phyloP scores from a whole-genome alignment of 2,113 vertebrate genomes.

The Sebastes schlegelii region DNA sequence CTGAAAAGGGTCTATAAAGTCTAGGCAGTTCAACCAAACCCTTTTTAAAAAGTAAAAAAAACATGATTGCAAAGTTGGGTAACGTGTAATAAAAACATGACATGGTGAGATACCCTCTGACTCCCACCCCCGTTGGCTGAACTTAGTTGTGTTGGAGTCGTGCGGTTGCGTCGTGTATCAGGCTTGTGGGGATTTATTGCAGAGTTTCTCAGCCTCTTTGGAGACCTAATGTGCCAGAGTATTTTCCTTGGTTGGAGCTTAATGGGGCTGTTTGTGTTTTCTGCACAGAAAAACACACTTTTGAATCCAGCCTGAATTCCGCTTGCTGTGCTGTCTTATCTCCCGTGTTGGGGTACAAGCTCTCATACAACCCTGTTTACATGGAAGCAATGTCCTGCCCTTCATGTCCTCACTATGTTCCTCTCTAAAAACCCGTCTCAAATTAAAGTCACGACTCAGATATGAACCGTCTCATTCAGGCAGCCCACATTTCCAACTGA shows the following conservation, averaged over 20 bases:
- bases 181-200: slow-evolving; percentile 34
- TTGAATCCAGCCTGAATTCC: slow-evolving; percentile 38
- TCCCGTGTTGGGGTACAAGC: slow-evolving; percentile 30
- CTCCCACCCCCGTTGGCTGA: background rate
- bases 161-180: slow-evolving; percentile 4
- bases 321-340: slow-evolving; percentile 48
- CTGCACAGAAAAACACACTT: slow-evolving; percentile 33
- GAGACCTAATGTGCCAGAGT: slow-evolving; percentile 51
- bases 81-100: background rate
- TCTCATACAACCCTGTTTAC: slow-evolving; percentile 47
- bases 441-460: slow-evolving; percentile 64
- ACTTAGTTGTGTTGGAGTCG: slow-evolving; percentile 6
- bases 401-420: slow-evolving; percentile 19
- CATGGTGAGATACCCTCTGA: background rate
- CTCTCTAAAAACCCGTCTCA: slow-evolving; percentile 27
- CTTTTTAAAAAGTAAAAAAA: background rate
- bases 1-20: no score
- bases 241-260: slow-evolving; percentile 52
- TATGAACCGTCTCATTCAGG: slow-evolving; percentile 62
- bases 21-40: background rate
- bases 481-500: slow-evolving; percentile 51
- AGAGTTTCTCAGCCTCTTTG: slow-evolving; percentile 49
- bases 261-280: slow-evolving; percentile 59
- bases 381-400: slow-evolving; percentile 32
- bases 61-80: background rate